Evolutionary conservation across 1,140 invertebrate genomes (phyloP).

Genomic region (Zaprionus inermis): DNA sequence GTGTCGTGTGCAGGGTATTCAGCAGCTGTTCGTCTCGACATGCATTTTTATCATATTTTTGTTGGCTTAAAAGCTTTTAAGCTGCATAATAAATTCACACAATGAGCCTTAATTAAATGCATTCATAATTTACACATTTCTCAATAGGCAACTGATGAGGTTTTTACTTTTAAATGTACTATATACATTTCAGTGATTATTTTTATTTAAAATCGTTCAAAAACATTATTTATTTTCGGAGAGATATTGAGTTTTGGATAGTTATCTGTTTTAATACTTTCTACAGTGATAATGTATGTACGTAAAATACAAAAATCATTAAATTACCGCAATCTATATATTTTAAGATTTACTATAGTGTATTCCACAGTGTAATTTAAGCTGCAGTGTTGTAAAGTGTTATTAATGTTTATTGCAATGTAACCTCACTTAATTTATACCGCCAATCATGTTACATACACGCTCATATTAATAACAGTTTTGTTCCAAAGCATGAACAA

Average conservation of each 20-base stretch:
- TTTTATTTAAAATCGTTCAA: neutral
- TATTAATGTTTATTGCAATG: neutral
- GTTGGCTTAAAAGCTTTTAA: neutral
- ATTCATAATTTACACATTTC: conserved; percentile 31
- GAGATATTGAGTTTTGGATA: too few relatives aligned
- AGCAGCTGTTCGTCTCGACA: neutral
- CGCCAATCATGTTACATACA: neutral
- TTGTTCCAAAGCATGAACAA: neutral
- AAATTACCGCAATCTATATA: too few relatives aligned
- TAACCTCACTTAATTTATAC: neutral
- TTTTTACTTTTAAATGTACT: neutral
- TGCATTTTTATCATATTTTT: neutral
- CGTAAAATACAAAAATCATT: too few relatives aligned
- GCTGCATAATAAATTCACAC: conserved; percentile 39
- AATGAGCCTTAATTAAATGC: conserved; percentile 36
- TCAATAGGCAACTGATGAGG: neutral
- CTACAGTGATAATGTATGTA: too few relatives aligned
- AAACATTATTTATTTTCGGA: neutral
- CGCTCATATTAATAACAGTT: neutral
- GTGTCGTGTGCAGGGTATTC: neutral
- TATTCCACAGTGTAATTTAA: too few relatives aligned
- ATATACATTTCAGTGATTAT: neutral
- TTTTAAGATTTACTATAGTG: too few relatives aligned
- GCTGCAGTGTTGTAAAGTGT: too few relatives aligned
- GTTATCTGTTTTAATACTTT: too few relatives aligned